Evolutionary conservation across 2,797 vertebrate genomes (phyloP).

Genomic region (Clarias laeviceps): DNA sequence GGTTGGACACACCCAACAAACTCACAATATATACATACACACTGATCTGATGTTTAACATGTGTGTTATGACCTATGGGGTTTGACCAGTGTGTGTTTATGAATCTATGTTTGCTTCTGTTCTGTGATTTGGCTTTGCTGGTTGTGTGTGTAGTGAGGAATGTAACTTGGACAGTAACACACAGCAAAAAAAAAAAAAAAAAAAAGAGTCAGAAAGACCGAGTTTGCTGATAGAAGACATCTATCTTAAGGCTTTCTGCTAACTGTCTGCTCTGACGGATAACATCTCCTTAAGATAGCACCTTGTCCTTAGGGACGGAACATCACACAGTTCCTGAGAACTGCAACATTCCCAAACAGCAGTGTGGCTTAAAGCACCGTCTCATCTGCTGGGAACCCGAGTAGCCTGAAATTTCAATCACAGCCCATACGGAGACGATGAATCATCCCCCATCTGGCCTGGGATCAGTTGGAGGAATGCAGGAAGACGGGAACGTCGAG

Average conservation of each 20-base stretch:
- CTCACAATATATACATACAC: slow-evolving; percentile 11
- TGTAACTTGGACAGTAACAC: slow-evolving; percentile 13
- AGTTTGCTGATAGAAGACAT: background rate
- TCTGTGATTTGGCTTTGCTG: background rate
- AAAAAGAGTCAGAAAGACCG: background rate
- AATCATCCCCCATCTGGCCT: slow-evolving; percentile 80
- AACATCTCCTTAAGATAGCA: background rate
- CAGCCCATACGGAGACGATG: slow-evolving; percentile 72
- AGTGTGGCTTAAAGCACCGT: slow-evolving; percentile 19
- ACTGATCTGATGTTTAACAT: slow-evolving; percentile 53
- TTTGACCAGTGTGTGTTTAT: background rate
- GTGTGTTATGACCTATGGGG: background rate
- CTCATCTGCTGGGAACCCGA: slow-evolving; percentile 40
- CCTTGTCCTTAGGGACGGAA: background rate
- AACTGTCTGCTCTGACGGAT: background rate
- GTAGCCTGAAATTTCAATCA: slow-evolving; percentile 52
- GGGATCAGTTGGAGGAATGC: slow-evolving; percentile 64
- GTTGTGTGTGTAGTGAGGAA: background rate
- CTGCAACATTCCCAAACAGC: slow-evolving; percentile 8
- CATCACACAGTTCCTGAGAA: background rate
- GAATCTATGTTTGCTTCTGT: background rate
- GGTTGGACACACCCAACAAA: slow-evolving; percentile 55
- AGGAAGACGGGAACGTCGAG: slow-evolving; percentile 40
- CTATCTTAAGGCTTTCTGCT: background rate
- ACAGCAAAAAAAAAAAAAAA: background rate